A percentile compares a stretch with the other conserved stretches of the same genome.
Conservation (phyloP, 2,888 invertebrate genomes). For the Andrena bucephala region DNA sequence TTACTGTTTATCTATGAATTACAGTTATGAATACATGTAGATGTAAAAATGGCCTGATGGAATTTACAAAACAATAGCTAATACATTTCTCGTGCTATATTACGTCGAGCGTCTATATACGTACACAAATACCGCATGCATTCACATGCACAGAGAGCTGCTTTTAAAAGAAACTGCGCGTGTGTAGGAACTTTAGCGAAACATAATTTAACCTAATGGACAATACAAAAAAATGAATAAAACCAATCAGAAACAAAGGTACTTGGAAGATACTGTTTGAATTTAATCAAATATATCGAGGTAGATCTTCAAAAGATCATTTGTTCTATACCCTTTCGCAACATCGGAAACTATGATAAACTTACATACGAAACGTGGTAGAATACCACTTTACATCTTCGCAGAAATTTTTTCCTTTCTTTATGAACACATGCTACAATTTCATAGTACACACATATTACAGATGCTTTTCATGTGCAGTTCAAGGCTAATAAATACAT, state of each 20-base stretch:
- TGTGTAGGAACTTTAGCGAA: background rate
- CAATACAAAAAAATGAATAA: conserved; percentile 15
- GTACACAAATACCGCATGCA: background rate
- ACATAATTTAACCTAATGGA: conserved; percentile 4
- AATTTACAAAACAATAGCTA: conserved; percentile 41
- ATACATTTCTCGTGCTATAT: conserved; percentile 9
- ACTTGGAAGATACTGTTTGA: conserved; percentile 19
- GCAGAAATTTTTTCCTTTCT: background rate
- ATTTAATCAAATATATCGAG: conserved; percentile 18
- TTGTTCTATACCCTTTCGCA: background rate
- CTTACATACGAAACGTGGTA: background rate
- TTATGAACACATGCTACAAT: background rate
- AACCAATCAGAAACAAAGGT: conserved; percentile 1
- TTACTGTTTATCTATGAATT: conserved; percentile 13
- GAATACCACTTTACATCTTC: background rate
- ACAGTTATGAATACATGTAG: conserved; percentile 5
- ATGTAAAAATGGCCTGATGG: conserved; percentile 31
- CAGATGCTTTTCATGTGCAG: background rate
- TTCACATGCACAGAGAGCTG: background rate
- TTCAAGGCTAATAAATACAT: background rate
- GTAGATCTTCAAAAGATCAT: background rate
- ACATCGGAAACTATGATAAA: background rate
- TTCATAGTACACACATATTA: conserved; percentile 15
- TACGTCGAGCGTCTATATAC: background rate
- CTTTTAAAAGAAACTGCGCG: background rate